Conservation (phyloP, 2,888 invertebrate genomes). For the Phasia obesa region DNA sequence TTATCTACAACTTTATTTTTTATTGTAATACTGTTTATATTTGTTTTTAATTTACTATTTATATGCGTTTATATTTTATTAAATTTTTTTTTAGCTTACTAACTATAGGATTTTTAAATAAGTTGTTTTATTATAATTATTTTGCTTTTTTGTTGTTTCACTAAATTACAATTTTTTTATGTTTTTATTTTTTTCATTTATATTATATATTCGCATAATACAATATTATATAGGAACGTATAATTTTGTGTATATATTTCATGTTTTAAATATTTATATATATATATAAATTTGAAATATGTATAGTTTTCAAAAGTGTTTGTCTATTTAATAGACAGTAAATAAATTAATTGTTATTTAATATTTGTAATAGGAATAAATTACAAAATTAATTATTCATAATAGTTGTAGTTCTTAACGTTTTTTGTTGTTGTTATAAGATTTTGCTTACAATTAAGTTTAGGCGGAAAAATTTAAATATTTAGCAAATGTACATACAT, state of each 20-base stretch:
- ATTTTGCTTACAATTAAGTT: neutral
- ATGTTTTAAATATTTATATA: constrained; percentile 28
- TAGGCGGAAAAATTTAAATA: neutral
- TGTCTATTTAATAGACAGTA: constrained; percentile 72
- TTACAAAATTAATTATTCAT: constrained; percentile 46
- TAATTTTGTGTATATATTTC: constrained; percentile 73
- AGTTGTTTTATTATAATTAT: constrained; percentile 39
- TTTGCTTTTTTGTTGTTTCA: constrained; percentile 51
- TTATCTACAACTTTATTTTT: constrained; percentile 76
- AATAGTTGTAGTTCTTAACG: neutral
- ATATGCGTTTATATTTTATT: constrained; percentile 51
- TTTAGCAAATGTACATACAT: too few relatives aligned
- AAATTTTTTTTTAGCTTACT: constrained; percentile 53
- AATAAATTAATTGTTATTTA: constrained; percentile 47
- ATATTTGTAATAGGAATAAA: constrained; percentile 45
- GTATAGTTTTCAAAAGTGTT: constrained; percentile 63
- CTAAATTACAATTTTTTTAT: constrained; percentile 64
- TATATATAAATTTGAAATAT: constrained; percentile 58
- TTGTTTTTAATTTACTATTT: constrained; percentile 56
- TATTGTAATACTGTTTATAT: constrained; percentile 73
- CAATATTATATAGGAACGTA: constrained; percentile 78
- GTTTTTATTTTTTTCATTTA: constrained; percentile 43
- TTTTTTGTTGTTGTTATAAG: neutral
- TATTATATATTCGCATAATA: constrained; percentile 72
- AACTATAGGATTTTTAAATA: constrained; percentile 65